Conservation (phyloP, 2,888 invertebrate genomes). For the Temnothorax ravouxi region DNA sequence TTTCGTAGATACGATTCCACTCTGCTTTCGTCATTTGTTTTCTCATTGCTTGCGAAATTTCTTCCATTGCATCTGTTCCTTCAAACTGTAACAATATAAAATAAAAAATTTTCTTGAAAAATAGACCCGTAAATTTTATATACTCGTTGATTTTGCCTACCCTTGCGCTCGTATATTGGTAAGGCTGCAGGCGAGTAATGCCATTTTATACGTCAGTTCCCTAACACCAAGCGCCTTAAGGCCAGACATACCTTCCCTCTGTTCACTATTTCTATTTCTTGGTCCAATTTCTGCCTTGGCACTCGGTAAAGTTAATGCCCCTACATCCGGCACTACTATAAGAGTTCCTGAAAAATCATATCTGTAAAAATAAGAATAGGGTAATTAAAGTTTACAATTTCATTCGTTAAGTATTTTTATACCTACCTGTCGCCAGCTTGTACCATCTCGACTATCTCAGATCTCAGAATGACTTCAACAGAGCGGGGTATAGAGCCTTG, state of each 20-base stretch:
- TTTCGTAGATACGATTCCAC: slow-evolving; percentile 98
- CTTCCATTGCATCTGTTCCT: slow-evolving; percentile 94
- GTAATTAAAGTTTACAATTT: slow-evolving; percentile 23
- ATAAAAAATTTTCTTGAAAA: not conserved
- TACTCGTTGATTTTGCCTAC: slow-evolving; percentile 81
- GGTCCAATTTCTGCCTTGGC: slow-evolving; percentile 94
- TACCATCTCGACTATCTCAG: slow-evolving; percentile 98
- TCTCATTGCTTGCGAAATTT: slow-evolving; percentile 96
- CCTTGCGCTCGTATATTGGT: slow-evolving; percentile 94
- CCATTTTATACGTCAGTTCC: slow-evolving; percentile 95
- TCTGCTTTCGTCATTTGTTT: slow-evolving; percentile 97
- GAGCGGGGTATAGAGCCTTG: slow-evolving; percentile 98
- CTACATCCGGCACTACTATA: slow-evolving; percentile 99
- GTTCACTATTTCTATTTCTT: slow-evolving; percentile 91
- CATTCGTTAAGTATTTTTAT: not conserved
- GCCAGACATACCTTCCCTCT: slow-evolving; percentile 95
- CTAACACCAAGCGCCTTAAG: slow-evolving; percentile 95
- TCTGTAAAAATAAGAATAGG: slow-evolving; percentile 64
- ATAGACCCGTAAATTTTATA: not conserved
- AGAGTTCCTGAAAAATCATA: slow-evolving; percentile 88
- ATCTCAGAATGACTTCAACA: slow-evolving; percentile 97
- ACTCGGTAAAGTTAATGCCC: slow-evolving; percentile 94
- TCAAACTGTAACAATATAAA: slow-evolving; percentile 89
- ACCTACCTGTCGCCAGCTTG: slow-evolving; percentile 92
- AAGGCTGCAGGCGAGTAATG: slow-evolving; percentile 97